These are phyloP conservation scores for Callosobruchus maculatus DNA, from an alignment of 2,888 invertebrate species.

Conservation along the genomic window DNA sequence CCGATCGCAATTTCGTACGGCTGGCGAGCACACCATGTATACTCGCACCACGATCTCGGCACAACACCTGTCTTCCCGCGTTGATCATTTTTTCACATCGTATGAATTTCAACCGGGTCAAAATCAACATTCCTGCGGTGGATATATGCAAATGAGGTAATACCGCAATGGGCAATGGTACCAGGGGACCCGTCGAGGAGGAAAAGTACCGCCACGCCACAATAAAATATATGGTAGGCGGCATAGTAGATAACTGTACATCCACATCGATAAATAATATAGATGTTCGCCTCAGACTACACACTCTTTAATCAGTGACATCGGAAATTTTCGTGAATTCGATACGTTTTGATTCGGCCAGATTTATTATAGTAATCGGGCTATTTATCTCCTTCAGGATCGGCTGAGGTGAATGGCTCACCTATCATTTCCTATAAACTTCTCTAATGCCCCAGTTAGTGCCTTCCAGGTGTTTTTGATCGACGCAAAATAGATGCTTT, in stretches of 20 bases:
- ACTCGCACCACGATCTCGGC: too few species aligned
- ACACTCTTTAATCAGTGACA: not conserved
- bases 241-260: not conserved
- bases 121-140: not conserved
- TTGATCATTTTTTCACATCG: not conserved
- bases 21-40: too few species aligned
- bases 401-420: not conserved
- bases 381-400: too few species aligned
- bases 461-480: not conserved
- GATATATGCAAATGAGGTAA: not conserved
- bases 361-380: not conserved
- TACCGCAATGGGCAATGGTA: not conserved
- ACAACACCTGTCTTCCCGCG: too few species aligned
- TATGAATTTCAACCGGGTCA: not conserved
- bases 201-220: not conserved
- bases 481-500: too few species aligned
- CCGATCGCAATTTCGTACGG: too few species aligned
- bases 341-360: not conserved
- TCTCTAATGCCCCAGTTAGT: not conserved
- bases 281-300: not conserved
- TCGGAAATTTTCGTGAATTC: not conserved
- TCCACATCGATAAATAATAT: not conserved
- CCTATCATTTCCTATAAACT: not conserved
- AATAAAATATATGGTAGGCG: not conserved
- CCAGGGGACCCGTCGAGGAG: not conserved